A percentile compares a stretch with the other conserved stretches of the same genome.
Evolutionary conservation across 2,113 vertebrate genomes (phyloP).

Genomic region (Machaerirhynchus nigripectus): DNA sequence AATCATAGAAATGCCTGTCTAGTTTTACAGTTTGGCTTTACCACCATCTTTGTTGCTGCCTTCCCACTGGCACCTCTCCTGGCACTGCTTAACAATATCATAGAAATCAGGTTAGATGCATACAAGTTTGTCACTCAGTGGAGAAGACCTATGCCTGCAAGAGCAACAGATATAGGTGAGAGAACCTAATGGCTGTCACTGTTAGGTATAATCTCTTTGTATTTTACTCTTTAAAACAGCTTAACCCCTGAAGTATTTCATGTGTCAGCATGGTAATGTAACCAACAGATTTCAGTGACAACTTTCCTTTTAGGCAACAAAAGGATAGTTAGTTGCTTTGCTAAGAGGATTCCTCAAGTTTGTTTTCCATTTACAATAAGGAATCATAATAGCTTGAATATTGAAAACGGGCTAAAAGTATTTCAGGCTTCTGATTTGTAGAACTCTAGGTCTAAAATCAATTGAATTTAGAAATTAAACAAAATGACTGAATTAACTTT

Average conservation of each 20-base stretch:
- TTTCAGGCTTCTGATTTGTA: background rate
- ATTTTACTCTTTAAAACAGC: background rate
- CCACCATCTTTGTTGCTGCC: constrained; percentile 97
- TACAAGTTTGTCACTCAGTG: constrained; percentile 99
- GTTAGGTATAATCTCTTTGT: background rate
- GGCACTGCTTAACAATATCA: constrained; percentile 96
- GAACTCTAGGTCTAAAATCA: background rate
- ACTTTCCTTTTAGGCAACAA: background rate
- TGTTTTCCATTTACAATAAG: background rate
- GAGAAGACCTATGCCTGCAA: constrained; percentile 93
- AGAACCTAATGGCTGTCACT: background rate
- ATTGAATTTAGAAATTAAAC: background rate
- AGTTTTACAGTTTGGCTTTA: constrained; percentile 99
- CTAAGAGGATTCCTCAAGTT: background rate
- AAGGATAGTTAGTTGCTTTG: background rate
- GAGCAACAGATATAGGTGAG: constrained; percentile 96
- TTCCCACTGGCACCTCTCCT: constrained; percentile 96
- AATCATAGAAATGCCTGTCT: background rate
- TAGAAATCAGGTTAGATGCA: constrained; percentile 96
- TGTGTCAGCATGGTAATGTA: background rate
- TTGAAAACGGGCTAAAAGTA: background rate
- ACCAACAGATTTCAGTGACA: background rate
- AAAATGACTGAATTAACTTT: background rate
- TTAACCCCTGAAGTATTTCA: background rate
- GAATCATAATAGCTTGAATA: background rate